Evolutionary conservation across 2,888 invertebrate genomes (phyloP).

Genomic region (Catocala nupta): DNA sequence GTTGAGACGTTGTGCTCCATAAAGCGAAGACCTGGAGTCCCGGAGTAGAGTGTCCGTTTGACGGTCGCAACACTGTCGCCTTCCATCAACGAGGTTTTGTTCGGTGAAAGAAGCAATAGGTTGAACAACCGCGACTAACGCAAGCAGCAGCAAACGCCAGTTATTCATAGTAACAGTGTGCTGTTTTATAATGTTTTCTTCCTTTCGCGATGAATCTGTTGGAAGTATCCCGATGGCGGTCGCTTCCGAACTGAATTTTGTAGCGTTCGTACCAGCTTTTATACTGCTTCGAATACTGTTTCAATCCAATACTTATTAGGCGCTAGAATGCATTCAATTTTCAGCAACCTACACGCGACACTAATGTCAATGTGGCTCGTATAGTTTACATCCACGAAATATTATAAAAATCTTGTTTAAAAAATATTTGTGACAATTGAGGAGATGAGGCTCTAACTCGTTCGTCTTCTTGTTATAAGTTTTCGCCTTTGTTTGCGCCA

Average conservation of each 20-base stretch:
- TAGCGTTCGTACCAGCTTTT: slow-evolving; percentile 60
- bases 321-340: slow-evolving; percentile 84
- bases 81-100: slow-evolving; percentile 76
- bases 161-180: slow-evolving; percentile 83
- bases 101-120: slow-evolving; percentile 73
- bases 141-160: slow-evolving; percentile 81
- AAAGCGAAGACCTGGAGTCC: slow-evolving; percentile 55
- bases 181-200: slow-evolving; percentile 55
- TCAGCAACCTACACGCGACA: slow-evolving; percentile 71
- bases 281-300: slow-evolving; percentile 62
- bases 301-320: slow-evolving; percentile 75
- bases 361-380: slow-evolving; percentile 28
- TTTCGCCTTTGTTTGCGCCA: no score
- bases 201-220: slow-evolving; percentile 58
- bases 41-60: slow-evolving; percentile 51
- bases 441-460: no score
- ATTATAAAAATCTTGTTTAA: no score
- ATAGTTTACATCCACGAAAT: slow-evolving; percentile 35
- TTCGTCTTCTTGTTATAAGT: no score
- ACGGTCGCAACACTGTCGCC: slow-evolving; percentile 69
- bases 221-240: slow-evolving; percentile 69
- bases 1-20: slow-evolving; percentile 49
- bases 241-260: slow-evolving; percentile 73
- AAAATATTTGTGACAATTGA: no score
- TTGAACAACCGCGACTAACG: slow-evolving; percentile 76